phyloP scores from a whole-genome alignment of 2,797 vertebrate genomes.

The Varecia variegata region DNA sequence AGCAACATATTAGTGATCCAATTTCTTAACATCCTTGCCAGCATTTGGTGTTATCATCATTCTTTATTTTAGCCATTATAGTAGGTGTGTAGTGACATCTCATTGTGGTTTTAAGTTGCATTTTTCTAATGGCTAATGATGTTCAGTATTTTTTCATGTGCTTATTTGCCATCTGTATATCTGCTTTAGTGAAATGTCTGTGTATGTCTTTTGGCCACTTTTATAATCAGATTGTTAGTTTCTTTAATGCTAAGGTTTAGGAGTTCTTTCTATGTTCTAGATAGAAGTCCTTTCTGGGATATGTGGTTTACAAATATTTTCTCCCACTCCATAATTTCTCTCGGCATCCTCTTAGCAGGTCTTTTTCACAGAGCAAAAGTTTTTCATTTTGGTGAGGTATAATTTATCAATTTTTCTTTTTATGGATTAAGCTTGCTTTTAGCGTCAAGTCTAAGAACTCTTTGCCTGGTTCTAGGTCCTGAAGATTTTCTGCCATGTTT shows the following conservation, averaged over 20 bases:
- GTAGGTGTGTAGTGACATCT: neutral
- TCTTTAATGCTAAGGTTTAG: neutral
- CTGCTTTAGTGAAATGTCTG: neutral
- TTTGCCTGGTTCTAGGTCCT: neutral
- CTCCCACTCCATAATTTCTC: neutral
- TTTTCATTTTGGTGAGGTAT: neutral
- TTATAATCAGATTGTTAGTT: neutral
- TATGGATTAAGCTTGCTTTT: neutral
- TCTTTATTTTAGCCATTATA: neutral
- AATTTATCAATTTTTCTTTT: neutral
- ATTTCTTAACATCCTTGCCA: neutral
- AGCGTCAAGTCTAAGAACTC: neutral
- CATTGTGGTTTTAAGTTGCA: neutral
- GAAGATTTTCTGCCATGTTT: neutral
- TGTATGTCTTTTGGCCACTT: neutral
- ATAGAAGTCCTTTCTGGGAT: neutral
- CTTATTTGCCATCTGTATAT: neutral
- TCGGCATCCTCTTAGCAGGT: neutral
- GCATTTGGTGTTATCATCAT: neutral
- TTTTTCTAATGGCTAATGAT: neutral
- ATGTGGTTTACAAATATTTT: neutral
- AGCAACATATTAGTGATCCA: neutral
- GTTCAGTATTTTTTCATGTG: neutral
- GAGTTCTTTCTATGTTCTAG: neutral
- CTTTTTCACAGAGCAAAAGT: neutral